phyloP scores from a whole-genome alignment of 2,113 vertebrate genomes.

The Castor canadensis region DNA sequence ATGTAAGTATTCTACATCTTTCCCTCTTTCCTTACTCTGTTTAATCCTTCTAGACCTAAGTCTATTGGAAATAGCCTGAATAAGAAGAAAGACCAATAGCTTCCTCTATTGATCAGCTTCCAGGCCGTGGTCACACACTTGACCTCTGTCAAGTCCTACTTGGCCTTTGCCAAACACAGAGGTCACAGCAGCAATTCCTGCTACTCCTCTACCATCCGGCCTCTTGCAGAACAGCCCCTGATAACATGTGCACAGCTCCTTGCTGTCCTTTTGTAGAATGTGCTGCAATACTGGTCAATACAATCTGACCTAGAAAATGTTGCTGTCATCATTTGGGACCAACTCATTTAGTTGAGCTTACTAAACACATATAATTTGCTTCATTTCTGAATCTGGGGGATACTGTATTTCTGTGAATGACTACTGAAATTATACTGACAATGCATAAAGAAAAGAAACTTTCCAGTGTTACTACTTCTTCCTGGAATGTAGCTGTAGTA shows the following conservation, averaged over 20 bases:
- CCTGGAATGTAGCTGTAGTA: conserved; percentile 79
- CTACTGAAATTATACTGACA: conserved; percentile 65
- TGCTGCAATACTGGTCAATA: conserved; percentile 20
- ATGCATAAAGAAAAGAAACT: conserved; percentile 71
- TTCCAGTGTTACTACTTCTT: conserved; percentile 76
- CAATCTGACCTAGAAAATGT: conserved; percentile 4
- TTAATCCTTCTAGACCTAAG: background rate
- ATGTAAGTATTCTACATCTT: background rate
- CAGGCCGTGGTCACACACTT: background rate
- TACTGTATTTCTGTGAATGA: conserved; percentile 67
- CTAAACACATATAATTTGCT: conserved; percentile 62
- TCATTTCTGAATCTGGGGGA: conserved; percentile 66
- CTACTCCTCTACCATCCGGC: background rate
- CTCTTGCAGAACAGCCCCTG: background rate
- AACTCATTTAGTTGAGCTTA: conserved; percentile 64
- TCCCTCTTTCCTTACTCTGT: background rate
- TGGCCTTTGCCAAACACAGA: background rate
- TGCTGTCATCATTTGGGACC: conserved; percentile 38
- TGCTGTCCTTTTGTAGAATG: conserved; percentile 47
- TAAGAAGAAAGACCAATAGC: background rate
- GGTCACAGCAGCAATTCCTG: background rate
- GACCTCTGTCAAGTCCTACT: background rate
- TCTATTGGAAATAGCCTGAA: background rate
- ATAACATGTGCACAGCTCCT: background rate
- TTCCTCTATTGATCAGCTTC: background rate